Percentiles rank a stretch among this genome's conserved stretches.
These are phyloP conservation scores for Drosophila equinoxialis DNA, from an alignment of 1,140 invertebrate genomes.

Conservation along the genomic window DNA sequence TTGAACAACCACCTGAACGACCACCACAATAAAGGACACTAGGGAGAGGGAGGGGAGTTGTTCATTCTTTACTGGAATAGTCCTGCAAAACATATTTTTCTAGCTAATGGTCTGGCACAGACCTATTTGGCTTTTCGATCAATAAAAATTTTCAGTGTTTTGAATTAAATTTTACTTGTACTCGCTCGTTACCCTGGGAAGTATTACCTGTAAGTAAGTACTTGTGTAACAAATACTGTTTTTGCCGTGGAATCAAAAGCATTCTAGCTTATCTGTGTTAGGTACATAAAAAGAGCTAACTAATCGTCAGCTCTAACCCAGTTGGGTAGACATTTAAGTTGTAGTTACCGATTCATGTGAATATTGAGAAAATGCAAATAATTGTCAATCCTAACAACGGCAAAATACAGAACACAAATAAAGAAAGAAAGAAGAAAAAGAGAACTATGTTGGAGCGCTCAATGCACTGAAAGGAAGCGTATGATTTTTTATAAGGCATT, in stretches of 20 bases:
- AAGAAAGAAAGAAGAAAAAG: conserved; percentile 1
- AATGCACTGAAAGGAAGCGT: conserved; percentile 61
- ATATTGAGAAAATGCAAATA: conserved; percentile 81
- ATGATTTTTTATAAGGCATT: conserved; percentile 79
- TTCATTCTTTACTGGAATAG: no score
- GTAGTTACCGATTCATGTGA: conserved; percentile 78
- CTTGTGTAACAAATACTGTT: no score
- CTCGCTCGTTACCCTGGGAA: not conserved
- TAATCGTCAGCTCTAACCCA: conserved; percentile 35
- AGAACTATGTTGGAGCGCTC: not conserved
- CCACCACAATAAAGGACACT: no score
- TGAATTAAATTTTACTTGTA: no score
- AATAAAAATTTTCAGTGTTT: no score
- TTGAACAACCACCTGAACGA: no score
- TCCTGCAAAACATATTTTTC: no score
- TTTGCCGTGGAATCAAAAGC: not conserved
- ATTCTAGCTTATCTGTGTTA: conserved; percentile 10
- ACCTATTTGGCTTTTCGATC: no score
- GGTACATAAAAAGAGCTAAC: conserved; percentile 18
- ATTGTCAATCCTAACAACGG: conserved; percentile 73
- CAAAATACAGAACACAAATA: conserved; percentile 47
- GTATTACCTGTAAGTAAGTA: no score
- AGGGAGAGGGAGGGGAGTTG: no score
- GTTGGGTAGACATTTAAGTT: conserved; percentile 61
- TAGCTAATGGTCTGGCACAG: no score